Evolutionary conservation across 53 echinoderm and acorn worm species (phyloP).

Genomic region (Mesocentrotus franciscanus): DNA sequence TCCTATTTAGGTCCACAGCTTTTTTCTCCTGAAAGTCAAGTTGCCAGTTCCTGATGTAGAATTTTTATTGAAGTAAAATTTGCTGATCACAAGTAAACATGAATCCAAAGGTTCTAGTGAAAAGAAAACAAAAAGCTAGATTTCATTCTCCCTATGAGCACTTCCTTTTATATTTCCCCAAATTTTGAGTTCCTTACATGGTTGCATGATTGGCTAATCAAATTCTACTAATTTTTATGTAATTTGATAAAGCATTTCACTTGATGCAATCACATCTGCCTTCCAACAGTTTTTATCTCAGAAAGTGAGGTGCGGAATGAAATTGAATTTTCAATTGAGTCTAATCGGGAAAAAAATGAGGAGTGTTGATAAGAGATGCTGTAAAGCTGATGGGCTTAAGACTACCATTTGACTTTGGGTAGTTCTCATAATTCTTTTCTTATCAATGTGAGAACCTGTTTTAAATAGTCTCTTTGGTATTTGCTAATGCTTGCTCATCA

Average conservation of each 20-base stretch:
- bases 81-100: background rate
- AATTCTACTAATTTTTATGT: background rate
- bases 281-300: background rate
- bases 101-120: background rate
- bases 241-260: background rate
- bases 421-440: background rate
- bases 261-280: background rate
- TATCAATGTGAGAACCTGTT: background rate
- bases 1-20: background rate
- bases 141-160: background rate
- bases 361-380: background rate
- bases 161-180: background rate
- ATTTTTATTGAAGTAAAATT: background rate
- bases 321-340: background rate
- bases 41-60: background rate
- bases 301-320: background rate
- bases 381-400: too few relatives aligned
- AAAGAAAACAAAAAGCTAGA: background rate
- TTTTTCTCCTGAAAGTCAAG: background rate
- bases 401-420: too few relatives aligned
- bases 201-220: background rate
- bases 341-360: background rate
- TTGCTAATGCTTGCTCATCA: background rate
- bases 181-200: background rate
- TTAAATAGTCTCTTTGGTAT: background rate